Conservation (phyloP, 1,140 invertebrate genomes). For the Pectinophora gossypiella region DNA sequence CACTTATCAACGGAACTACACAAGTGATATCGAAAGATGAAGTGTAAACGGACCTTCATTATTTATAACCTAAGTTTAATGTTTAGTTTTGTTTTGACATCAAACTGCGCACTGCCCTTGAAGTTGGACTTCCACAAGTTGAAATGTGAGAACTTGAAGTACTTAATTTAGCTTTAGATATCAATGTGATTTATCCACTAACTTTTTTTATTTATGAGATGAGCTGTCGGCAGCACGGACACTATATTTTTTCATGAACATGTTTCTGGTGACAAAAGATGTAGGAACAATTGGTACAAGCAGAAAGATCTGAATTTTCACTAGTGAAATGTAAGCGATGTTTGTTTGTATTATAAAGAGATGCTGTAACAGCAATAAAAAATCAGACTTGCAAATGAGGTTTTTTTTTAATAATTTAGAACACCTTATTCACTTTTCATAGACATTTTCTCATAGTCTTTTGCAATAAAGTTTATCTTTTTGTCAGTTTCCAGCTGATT, state of each 20-base stretch:
- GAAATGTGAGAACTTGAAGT: constrained; percentile 36
- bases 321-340: constrained; percentile 63
- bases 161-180: constrained; percentile 61
- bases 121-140: constrained; percentile 37
- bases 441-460: no score
- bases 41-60: constrained; percentile 35
- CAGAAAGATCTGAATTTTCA: constrained; percentile 57
- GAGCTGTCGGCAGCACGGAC: constrained; percentile 35
- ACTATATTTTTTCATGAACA: constrained; percentile 53
- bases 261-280: constrained; percentile 19
- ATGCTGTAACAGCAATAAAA: constrained; percentile 75
- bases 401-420: no score
- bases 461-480: no score
- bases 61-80: constrained; percentile 50
- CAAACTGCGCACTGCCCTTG: constrained; percentile 45
- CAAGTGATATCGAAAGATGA: background rate
- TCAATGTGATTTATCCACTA: constrained; percentile 36
- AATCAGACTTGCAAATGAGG: constrained; percentile 48
- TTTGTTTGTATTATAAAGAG: constrained; percentile 70
- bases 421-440: no score
- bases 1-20: constrained; percentile 8
- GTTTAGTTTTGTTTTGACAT: constrained; percentile 40
- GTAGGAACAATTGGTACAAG: constrained; percentile 43
- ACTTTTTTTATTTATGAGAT: constrained; percentile 31
- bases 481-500: no score